A percentile compares a stretch with the other conserved stretches of the same genome.
phyloP scores from a whole-genome alignment of 2,113 vertebrate species.

The Zeus faber region DNA sequence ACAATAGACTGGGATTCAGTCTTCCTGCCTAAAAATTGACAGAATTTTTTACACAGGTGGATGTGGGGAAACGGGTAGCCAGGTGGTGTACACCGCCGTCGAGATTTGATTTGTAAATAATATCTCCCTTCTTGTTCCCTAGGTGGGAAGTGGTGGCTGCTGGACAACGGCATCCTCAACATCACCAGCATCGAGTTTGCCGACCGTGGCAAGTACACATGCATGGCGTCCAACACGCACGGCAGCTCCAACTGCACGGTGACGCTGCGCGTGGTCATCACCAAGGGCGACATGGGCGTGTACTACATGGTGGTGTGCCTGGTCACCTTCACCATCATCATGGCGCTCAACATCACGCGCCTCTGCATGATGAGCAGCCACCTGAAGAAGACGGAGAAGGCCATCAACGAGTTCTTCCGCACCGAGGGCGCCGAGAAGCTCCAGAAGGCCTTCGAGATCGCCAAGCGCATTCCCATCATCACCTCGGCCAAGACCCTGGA shows the following conservation, averaged over 20 bases:
- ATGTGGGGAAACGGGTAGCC: too few species aligned
- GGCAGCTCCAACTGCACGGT: conserved; percentile 90
- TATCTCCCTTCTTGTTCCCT: conserved; percentile 15
- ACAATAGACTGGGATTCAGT: too few species aligned
- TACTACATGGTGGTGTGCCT: conserved; percentile 99
- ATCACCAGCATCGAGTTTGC: conserved; percentile 90
- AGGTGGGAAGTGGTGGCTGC: conserved; percentile 87
- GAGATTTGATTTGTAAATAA: background rate
- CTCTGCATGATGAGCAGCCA: conserved; percentile 99
- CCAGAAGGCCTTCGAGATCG: conserved; percentile 98
- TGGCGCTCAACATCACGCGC: conserved; percentile 92
- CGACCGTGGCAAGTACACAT: conserved; percentile 94
- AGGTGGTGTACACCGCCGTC: background rate
- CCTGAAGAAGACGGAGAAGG: conserved; percentile 98
- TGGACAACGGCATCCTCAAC: conserved; percentile 84
- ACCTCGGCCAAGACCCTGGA: conserved; percentile 97
- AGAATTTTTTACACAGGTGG: too few species aligned
- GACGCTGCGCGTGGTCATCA: conserved; percentile 90
- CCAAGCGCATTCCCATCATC: conserved; percentile 97
- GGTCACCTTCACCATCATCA: conserved; percentile 94
- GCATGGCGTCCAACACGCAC: conserved; percentile 82
- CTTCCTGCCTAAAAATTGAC: too few species aligned
- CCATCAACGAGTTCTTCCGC: conserved; percentile 98
- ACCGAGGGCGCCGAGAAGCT: conserved; percentile 98
- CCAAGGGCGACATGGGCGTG: conserved; percentile 94